phyloP scores from a whole-genome alignment of 2,797 vertebrate species.

The Hipposideros larvatus region DNA sequence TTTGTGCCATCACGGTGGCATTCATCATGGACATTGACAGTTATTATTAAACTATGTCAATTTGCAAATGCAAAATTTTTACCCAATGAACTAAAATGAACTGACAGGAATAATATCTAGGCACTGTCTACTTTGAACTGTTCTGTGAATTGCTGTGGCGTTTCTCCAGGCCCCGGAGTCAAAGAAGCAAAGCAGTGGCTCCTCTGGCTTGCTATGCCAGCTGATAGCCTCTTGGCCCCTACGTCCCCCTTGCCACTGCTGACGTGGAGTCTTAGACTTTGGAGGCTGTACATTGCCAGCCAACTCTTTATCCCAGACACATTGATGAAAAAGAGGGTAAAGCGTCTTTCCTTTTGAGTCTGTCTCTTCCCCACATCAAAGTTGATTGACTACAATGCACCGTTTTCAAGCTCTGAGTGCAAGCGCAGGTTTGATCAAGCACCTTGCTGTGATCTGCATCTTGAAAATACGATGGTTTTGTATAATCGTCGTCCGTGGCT shows the following conservation, averaged over 20 bases:
- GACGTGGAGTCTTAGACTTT: neutral
- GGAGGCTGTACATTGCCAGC: neutral
- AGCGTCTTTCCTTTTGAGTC: conserved; percentile 11
- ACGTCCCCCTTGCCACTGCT: neutral
- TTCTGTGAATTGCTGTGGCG: conserved; percentile 61
- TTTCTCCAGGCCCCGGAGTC: conserved; percentile 57
- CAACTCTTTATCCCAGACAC: conserved; percentile 53
- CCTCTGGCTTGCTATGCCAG: conserved; percentile 56
- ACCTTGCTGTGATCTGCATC: neutral
- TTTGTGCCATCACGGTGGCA: neutral
- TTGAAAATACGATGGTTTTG: conserved; percentile 51
- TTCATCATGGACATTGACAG: conserved; percentile 58
- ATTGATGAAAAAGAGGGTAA: conserved; percentile 57
- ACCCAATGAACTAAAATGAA: conserved; percentile 61
- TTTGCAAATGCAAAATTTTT: conserved; percentile 63
- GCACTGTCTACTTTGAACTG: conserved; percentile 14
- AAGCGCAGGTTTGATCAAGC: conserved; percentile 35
- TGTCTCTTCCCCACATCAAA: neutral
- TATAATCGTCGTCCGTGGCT: neutral
- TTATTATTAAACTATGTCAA: conserved; percentile 61
- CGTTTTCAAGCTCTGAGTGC: conserved; percentile 18
- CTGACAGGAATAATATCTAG: conserved; percentile 68
- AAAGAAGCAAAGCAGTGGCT: conserved; percentile 64
- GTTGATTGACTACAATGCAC: neutral
- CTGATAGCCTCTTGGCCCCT: neutral